Evolutionary conservation across 2,797 vertebrate genomes (phyloP).

Genomic region (Halcyon smyrnensis): DNA sequence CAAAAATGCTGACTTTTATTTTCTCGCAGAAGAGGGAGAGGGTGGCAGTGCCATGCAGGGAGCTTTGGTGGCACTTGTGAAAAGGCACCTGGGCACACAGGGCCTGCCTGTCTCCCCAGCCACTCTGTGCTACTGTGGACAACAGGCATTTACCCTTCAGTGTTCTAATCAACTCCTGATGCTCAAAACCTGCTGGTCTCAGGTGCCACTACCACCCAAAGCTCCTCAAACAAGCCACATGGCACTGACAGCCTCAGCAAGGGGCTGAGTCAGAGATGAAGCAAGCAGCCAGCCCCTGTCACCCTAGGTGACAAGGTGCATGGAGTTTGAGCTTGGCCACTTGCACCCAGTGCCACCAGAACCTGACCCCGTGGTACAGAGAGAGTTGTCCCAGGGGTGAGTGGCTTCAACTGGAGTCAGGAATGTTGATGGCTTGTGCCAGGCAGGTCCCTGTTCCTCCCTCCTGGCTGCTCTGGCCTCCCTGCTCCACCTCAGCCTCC

Average conservation of each 20-base stretch:
- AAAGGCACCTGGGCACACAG: background rate
- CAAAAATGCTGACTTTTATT: background rate
- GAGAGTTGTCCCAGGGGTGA: background rate
- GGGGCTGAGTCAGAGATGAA: background rate
- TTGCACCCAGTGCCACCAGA: accelerated
- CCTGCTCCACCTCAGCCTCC: background rate
- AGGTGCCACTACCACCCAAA: background rate
- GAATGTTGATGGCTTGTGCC: background rate
- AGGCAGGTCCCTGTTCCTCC: background rate
- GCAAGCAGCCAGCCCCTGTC: background rate
- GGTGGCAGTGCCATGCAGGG: background rate
- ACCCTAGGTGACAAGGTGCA: background rate
- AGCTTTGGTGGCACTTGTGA: background rate
- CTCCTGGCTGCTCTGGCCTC: background rate
- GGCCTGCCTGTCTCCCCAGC: accelerated
- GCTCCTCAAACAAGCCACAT: background rate
- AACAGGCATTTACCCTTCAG: background rate
- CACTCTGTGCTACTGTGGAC: accelerated
- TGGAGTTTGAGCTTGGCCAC: background rate
- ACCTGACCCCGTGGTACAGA: background rate
- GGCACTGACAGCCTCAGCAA: background rate
- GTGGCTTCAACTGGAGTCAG: background rate
- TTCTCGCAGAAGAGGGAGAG: background rate
- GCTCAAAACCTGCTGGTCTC: background rate
- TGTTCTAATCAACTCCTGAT: background rate